Evolutionary conservation across 2,113 vertebrate genomes (phyloP).

Genomic region (Dryoscopus gambensis): DNA sequence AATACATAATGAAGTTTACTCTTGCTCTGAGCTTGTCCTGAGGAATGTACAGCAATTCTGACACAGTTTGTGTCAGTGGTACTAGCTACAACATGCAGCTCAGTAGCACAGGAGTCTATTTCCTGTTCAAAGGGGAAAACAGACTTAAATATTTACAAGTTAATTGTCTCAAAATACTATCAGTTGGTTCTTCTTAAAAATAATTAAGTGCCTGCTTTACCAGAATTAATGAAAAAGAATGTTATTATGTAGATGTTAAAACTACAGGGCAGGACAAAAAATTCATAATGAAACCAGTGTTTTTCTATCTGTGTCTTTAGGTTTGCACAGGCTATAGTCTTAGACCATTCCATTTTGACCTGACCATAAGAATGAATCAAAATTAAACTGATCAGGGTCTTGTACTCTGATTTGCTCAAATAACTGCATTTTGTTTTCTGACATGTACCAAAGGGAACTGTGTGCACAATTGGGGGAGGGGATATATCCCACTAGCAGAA

Average conservation of each 20-base stretch:
- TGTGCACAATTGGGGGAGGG: too few relatives aligned
- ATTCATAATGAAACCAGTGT: not conserved
- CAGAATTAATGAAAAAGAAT: not conserved
- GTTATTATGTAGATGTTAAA: not conserved
- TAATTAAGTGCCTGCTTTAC: not conserved
- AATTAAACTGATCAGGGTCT: not conserved
- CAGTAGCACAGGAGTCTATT: not conserved
- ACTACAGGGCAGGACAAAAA: not conserved
- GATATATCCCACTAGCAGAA: not conserved
- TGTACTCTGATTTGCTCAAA: not conserved
- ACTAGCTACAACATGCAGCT: conserved; percentile 57
- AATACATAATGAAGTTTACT: conserved; percentile 48
- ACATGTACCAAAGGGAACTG: not conserved
- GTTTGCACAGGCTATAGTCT: not conserved
- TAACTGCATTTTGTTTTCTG: not conserved
- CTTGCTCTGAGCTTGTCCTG: conserved; percentile 61
- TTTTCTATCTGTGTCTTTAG: not conserved
- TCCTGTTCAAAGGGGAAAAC: not conserved
- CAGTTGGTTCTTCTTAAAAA: not conserved
- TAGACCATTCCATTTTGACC: not conserved
- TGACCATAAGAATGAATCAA: not conserved
- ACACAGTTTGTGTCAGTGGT: conserved; percentile 45
- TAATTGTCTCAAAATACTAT: not conserved
- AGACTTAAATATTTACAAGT: not conserved
- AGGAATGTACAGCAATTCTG: conserved; percentile 25